Percentiles rank a stretch among this genome's conserved stretches.
These are phyloP conservation scores for Eupeodes corollae DNA, from an alignment of 1,140 invertebrate genomes.

Conservation along the genomic window DNA sequence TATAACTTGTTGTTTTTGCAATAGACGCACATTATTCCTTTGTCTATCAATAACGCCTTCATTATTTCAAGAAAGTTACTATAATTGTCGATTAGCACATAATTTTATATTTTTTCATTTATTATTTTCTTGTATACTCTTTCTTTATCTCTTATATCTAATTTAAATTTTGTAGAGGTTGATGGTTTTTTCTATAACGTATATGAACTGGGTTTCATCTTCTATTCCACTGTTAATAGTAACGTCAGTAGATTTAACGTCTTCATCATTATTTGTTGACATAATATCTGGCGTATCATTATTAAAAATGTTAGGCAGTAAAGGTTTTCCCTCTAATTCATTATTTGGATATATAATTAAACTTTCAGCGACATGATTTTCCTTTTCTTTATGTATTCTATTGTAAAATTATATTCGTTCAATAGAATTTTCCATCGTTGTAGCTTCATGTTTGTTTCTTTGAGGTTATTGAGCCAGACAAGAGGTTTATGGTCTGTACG, in stretches of 20 bases:
- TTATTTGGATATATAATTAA: not conserved
- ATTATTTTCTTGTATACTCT: not conserved
- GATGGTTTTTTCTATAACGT: slow-evolving; percentile 4
- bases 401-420: slow-evolving; percentile 28
- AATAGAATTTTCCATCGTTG: slow-evolving; percentile 24
- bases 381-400: slow-evolving; percentile 23
- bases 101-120: not conserved
- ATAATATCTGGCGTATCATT: too few relatives aligned
- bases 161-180: slow-evolving; percentile 3
- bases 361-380: slow-evolving; percentile 24
- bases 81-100: not conserved
- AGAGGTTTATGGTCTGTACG: slow-evolving; percentile 42
- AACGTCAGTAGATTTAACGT: too few relatives aligned
- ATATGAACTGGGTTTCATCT: not conserved
- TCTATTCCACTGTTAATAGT: not conserved
- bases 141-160: not conserved
- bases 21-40: not conserved
- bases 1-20: not conserved
- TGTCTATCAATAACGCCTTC: not conserved
- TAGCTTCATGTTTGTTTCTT: slow-evolving; percentile 28
- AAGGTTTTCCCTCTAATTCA: too few relatives aligned
- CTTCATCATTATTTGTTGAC: too few relatives aligned
- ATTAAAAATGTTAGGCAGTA: too few relatives aligned
- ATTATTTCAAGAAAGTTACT: not conserved
- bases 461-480: slow-evolving; percentile 38